Evolutionary conservation across 2,888 invertebrate genomes (phyloP), one percentile per base, ranked within the genome.

Genomic region (Diploptera punctata): DNA sequence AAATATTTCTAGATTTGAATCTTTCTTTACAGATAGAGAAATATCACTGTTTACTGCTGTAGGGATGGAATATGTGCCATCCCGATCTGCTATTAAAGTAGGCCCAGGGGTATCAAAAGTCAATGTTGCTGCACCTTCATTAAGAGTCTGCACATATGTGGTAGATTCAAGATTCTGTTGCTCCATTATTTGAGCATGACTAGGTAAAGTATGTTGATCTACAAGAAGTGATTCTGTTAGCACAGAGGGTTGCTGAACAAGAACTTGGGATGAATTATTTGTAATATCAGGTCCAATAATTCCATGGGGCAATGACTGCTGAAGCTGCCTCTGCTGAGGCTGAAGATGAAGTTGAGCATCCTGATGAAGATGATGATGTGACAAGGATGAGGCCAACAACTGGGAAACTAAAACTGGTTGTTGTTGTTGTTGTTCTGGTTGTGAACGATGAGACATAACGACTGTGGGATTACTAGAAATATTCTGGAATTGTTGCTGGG

Each of bases 31-130:
- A 13, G 69, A n/a, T 29, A 69, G 10, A n/a, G 69, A 69, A 18
- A 26, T 52, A 7, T 38, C 68, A 57, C 54, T 33, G 1, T 67
- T 43, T 44, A 72, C n/a, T 24, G 19, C 18, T 57, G 68, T 47
- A 43, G 61, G 24, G 13, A 68, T 38, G 10, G 72, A 24, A 43
- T 60, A 68, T 16, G 68, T 72, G 16, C 68, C 68, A 68, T 72
- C 60, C 21, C 60, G 38, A 33, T 68, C 49, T 19, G 68, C 61
- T 60, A 72, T 60, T 44, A 72, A 19, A 4, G 29, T 62, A n/a
- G 72, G 29, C 29, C 31, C 49, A 68, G 57, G 24, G 26, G 60
- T 47, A 47, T 38, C 72, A 31, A 72, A 52, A 10, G 67, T 21
- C 2, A 70, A 57, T 10, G 47, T 21, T 67, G 49, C 31, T 9